Base-by-base conservation (phyloP, 2,888 invertebrate genomes). In the Eupithecia insigniata region DNA sequence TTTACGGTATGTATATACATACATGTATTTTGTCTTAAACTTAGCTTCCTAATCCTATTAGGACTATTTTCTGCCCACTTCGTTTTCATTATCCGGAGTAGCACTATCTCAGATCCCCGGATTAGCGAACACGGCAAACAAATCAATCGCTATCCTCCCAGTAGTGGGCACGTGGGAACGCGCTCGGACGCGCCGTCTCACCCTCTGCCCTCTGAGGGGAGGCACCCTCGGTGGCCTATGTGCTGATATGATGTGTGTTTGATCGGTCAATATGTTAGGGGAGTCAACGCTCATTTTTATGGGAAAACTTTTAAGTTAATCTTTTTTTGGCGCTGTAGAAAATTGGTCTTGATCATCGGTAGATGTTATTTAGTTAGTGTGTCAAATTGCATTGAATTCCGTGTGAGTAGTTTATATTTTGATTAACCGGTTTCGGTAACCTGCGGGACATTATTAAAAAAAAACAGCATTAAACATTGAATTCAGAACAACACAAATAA, bases 161-260 rank as follows among this genome's bases (percentile, higher is more conserved):
- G 69, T 66, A 62, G 61, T 62, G 61, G 61, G 61, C 18, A n/a
- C 82, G 82, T 83, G 82, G 80, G 82, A 83, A 83, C 74, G 66
- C 36, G 58, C 36, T 70, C 32, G 66, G 71, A 32, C 46, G 22
- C 65, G 39, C 65, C 71, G 78, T 82, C 82, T 70, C 82, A 83
- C 76, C 79, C 75, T 67, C 68, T 46, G 22, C 51, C 65, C 74
- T 68, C 71, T 30, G 67, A 58, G 69, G 71, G 68, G 46, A 67
- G 70, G 28, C 32, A 71, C 76, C 79, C 79, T 76, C 76, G 28
- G 14, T 32, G 46, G 46, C 22, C n/a, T 55, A 55, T 71, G 51
- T 65, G 62, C 67, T 71, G 76, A 73, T 76, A 74, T 71, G 67
- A 62, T 71, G 73, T 71, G 73, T 71, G 43, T 72, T 70, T 62